A percentile compares a stretch with the other conserved stretches of the same genome.
Evolutionary conservation across 2,797 vertebrate species (phyloP).

Genomic region (Lerista edwardsae): DNA sequence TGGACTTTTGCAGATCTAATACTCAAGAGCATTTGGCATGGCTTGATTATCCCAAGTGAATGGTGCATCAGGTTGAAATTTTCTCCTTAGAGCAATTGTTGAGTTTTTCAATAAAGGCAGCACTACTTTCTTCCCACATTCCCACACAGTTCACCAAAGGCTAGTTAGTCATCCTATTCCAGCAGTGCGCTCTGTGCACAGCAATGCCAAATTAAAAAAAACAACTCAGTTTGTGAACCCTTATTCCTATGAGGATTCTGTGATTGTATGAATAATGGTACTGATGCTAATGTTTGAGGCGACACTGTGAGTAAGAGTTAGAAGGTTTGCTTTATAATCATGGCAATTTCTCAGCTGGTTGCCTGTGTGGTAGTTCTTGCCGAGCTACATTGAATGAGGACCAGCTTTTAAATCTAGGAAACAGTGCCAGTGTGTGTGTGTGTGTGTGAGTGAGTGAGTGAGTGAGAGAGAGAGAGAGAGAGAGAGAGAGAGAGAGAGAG

Average conservation of each 20-base stretch:
- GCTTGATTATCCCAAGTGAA: slow-evolving; percentile 41
- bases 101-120: slow-evolving; percentile 28
- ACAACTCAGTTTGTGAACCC: slow-evolving; percentile 25
- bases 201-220: background rate
- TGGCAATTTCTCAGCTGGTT: slow-evolving; percentile 35
- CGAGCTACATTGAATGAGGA: slow-evolving; percentile 21
- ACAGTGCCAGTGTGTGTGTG: slow-evolving; percentile 34
- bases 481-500: too few species aligned
- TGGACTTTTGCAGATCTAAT: too few species aligned
- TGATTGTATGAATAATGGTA: background rate
- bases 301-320: background rate
- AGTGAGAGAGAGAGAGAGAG: too few species aligned
- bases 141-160: slow-evolving; percentile 37
- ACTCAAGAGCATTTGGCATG: background rate
- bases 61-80: slow-evolving; percentile 38
- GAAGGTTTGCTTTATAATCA: background rate
- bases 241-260: background rate
- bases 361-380: slow-evolving; percentile 19
- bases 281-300: background rate
- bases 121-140: background rate
- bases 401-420: slow-evolving; percentile 57
- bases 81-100: slow-evolving; percentile 14
- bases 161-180: accelerated
- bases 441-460: too few species aligned
- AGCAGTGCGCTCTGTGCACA: background rate